Percentiles rank a stretch among this genome's conserved stretches.
Conservation (phyloP, 1,140 invertebrate genomes). For the Rhysida immarginata region DNA sequence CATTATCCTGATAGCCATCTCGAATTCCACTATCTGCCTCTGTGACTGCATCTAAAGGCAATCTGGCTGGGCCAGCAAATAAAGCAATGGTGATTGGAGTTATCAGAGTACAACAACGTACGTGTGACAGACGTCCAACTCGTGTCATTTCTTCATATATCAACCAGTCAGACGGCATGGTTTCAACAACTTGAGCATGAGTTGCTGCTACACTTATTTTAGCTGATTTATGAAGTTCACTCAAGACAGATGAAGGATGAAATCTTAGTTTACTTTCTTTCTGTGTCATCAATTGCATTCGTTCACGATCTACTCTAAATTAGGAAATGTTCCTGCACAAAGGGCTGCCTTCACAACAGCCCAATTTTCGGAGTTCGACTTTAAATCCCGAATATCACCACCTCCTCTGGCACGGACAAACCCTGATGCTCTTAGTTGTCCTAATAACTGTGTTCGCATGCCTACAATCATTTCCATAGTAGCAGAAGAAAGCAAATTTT, state of each 20-base stretch:
- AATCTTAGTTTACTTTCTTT: constrained; percentile 56
- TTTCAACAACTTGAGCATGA: constrained; percentile 28
- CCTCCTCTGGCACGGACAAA: constrained; percentile 60
- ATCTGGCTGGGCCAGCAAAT: constrained; percentile 52
- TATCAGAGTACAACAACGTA: constrained; percentile 57
- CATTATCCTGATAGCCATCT: constrained; percentile 15
- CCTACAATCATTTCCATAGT: constrained; percentile 70
- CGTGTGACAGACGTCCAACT: constrained; percentile 43
- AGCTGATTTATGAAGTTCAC: constrained; percentile 29
- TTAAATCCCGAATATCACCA: constrained; percentile 58
- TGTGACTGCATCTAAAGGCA: constrained; percentile 43
- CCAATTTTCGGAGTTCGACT: constrained; percentile 78
- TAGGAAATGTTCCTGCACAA: constrained; percentile 72
- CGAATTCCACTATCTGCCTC: constrained; percentile 30
- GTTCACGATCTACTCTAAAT: constrained; percentile 49
- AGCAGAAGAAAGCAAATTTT: constrained; percentile 62
- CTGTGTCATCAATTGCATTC: constrained; percentile 41
- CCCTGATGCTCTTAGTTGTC: constrained; percentile 65
- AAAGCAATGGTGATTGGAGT: constrained; percentile 61
- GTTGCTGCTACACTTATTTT: constrained; percentile 26
- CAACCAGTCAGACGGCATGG: constrained; percentile 61
- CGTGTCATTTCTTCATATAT: constrained; percentile 68
- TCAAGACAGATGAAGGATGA: constrained; percentile 55
- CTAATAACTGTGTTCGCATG: constrained; percentile 56
- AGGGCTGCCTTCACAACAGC: constrained; percentile 79